Evolutionary conservation across 2,113 vertebrate species (phyloP), one percentile per base, ranked within the genome.

Genomic region (Cololabis saira): DNA sequence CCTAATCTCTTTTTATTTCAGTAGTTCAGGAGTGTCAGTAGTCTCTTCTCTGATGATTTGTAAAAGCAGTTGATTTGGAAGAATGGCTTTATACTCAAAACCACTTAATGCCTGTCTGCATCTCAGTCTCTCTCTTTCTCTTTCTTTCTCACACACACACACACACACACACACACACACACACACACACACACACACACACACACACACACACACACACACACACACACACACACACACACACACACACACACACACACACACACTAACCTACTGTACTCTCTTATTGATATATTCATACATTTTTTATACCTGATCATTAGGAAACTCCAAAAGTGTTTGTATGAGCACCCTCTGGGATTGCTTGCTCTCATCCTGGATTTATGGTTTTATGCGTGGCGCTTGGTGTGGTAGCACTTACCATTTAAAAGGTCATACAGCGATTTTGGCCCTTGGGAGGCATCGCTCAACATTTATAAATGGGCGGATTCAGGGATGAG

Each of bases 261-360:
- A 9, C 10, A 37, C 73, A 56, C 62, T 69, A 78, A 75, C 71
- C 64, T 81, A 27, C 78, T 73, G 83, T 83, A 61, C 80, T 81
- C 81, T 83, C 76, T 76, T 85, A 84, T 86, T 86, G 86, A 87
- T 89, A 87, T 70, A 81, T 80, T 87, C 87, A 90, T 90, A 72
- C 59, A 90, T 91, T 82, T 89, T 91, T 90, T 67, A 91, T 90
- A 84, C 79, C 67, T 84, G 78, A 85, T 90, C 88, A 87, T 89
- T 87, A 83, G 80, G 85, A 80, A 82, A 88, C 74, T 82, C 61
- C 67, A 63, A 70, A 73, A 77, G 81, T 75, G 73, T 87, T 64
- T 51, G 67, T 43, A 50, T 74, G 66, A 51, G 69, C 12, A 12
- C 78, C 83, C 80, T 69, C 61, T 27, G 79, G 85, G 83, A 87